Percentiles rank a stretch among this genome's conserved stretches.
Evolutionary conservation across 2,888 invertebrate genomes (phyloP).

Genomic region (Sphecodes monilicornis): DNA sequence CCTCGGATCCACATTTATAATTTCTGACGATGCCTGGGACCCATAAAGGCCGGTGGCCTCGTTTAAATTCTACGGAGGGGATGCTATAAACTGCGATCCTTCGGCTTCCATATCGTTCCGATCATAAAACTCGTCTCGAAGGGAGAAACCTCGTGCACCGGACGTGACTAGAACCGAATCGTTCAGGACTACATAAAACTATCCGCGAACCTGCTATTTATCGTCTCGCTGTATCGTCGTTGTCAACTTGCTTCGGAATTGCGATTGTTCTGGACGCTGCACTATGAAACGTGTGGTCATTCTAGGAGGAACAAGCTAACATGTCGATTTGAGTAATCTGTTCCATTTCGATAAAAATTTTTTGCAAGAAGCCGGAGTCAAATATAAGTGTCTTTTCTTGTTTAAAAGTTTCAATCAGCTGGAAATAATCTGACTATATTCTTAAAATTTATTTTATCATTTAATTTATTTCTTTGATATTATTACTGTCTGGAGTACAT

Average conservation of each 20-base stretch:
- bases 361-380: too few species aligned
- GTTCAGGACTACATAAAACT: background rate
- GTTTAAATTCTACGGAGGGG: slow-evolving; percentile 28
- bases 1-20: slow-evolving; percentile 3
- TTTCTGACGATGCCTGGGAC: slow-evolving; percentile 3
- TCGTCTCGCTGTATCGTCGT: too few species aligned
- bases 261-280: background rate
- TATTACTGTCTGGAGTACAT: too few species aligned
- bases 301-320: background rate
- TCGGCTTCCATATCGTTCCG: slow-evolving; percentile 33
- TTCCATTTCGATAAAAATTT: too few species aligned
- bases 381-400: too few species aligned
- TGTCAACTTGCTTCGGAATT: background rate
- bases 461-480: too few species aligned
- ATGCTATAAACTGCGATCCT: slow-evolving; percentile 38
- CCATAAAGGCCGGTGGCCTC: slow-evolving; percentile 18
- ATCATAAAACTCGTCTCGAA: slow-evolving; percentile 42
- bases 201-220: background rate
- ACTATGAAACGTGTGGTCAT: background rate
- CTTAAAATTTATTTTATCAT: too few species aligned
- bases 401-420: too few species aligned
- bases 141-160: background rate
- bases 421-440: too few species aligned
- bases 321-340: too few species aligned
- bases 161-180: slow-evolving; percentile 42